phyloP scores from a whole-genome alignment of 2,113 vertebrate genomes.

The Cyphomyrus plagiostoma region DNA sequence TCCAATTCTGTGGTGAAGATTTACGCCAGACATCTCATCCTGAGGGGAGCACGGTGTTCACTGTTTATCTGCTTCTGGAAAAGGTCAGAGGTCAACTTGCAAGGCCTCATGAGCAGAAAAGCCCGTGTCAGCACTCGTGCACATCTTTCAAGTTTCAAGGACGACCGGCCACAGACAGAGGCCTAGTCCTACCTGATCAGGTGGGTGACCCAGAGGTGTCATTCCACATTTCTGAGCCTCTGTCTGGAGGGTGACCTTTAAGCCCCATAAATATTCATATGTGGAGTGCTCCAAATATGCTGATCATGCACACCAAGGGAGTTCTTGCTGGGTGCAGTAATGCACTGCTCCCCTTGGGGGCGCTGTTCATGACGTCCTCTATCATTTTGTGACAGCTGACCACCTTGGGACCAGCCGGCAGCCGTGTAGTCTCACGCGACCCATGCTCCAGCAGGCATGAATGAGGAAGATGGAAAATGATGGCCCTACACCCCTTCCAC shows the following conservation, averaged over 20 bases:
- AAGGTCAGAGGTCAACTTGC: constrained; percentile 38
- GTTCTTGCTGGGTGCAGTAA: background rate
- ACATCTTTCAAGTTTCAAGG: constrained; percentile 43
- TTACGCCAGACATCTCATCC: background rate
- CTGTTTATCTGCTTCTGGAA: constrained; percentile 19
- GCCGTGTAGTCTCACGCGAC: background rate
- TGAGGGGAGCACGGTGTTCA: background rate
- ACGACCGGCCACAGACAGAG: constrained; percentile 46
- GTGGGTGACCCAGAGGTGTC: constrained; percentile 41
- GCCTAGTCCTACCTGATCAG: constrained; percentile 52
- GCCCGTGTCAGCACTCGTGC: constrained; percentile 35
- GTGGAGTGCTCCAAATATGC: background rate
- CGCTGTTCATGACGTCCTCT: background rate
- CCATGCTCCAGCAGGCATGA: background rate
- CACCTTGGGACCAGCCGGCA: background rate
- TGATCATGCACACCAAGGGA: background rate
- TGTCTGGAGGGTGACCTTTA: constrained; percentile 39
- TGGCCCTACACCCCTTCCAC: background rate
- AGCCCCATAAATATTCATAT: constrained; percentile 30
- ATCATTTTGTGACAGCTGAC: background rate
- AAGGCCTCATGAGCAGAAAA: constrained; percentile 40
- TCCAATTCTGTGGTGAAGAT: background rate
- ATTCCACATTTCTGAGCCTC: constrained; percentile 31
- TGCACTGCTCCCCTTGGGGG: background rate
- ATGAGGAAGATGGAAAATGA: background rate